A percentile compares a stretch with the other conserved stretches of the same genome.
phyloP scores from a whole-genome alignment of 2,888 invertebrate species.

The Synergus umbraculus region DNA sequence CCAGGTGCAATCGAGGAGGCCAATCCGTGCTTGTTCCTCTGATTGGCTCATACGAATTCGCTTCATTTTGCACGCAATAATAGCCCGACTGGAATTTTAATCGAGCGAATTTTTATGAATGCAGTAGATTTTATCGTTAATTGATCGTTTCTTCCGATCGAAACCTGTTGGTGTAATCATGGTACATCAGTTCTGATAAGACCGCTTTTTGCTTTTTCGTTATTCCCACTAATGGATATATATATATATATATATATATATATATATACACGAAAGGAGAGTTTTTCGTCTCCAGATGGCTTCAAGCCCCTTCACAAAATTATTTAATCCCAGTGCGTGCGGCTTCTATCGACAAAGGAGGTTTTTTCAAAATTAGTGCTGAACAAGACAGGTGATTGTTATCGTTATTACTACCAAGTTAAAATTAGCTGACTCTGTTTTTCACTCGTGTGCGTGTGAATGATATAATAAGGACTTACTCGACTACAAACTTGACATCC shows the following conservation, averaged over 20 bases:
- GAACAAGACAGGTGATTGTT: slow-evolving; percentile 8
- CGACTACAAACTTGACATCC: slow-evolving; percentile 15
- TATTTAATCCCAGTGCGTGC: background rate
- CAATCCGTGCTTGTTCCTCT: slow-evolving; percentile 28
- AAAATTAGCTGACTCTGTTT: slow-evolving; percentile 23
- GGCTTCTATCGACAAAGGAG: background rate
- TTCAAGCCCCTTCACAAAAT: slow-evolving; percentile 26
- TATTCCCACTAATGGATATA: background rate
- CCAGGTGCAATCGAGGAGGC: slow-evolving; percentile 33
- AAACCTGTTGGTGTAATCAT: slow-evolving; percentile 26
- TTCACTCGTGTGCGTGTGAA: background rate
- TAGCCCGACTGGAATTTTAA: background rate
- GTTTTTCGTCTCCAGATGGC: slow-evolving; percentile 24
- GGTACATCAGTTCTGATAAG: slow-evolving; percentile 31
- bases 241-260: background rate
- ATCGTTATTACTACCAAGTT: slow-evolving; percentile 3
- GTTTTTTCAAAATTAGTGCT: slow-evolving; percentile 1
- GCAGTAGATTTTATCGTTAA: slow-evolving; percentile 39
- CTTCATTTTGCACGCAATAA: slow-evolving; percentile 22
- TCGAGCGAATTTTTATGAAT: slow-evolving; percentile 27
- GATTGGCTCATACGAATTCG: slow-evolving; percentile 26
- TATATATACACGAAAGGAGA: background rate
- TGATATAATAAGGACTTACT: slow-evolving; percentile 12
- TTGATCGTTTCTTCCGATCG: slow-evolving; percentile 29
- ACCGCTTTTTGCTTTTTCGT: background rate